Conservation (phyloP, 2,113 vertebrate genomes). For the Phocoena phocoena region DNA sequence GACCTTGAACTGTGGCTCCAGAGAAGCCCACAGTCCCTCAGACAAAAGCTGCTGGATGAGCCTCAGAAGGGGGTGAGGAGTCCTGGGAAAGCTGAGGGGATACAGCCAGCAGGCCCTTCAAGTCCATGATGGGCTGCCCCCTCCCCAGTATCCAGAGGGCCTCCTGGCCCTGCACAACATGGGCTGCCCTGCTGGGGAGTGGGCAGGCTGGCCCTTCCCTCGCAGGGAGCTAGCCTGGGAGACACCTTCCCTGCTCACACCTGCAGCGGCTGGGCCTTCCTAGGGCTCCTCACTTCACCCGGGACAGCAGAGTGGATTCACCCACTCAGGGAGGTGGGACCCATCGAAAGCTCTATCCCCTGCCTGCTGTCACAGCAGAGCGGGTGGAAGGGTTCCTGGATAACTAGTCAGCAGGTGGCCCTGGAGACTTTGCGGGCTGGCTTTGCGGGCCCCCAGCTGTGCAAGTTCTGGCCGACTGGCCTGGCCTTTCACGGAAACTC, state of each 20-base stretch:
- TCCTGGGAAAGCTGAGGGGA: not conserved
- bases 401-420: not conserved
- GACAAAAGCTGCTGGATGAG: not conserved
- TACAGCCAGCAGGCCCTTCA: not conserved
- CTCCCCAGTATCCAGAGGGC: not conserved
- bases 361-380: not conserved
- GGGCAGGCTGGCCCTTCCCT: not conserved
- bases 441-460: not conserved
- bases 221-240: not conserved
- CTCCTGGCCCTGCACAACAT: not conserved
- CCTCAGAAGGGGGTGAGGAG: not conserved
- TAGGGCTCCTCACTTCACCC: not conserved
- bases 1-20: not conserved
- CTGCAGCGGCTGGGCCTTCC: not conserved
- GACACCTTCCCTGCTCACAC: not conserved
- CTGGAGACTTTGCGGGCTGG: not conserved
- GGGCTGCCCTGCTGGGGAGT: not conserved
- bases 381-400: not conserved
- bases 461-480: not conserved
- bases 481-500: accelerated
- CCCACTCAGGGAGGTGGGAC: accelerated
- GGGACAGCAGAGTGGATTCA: not conserved
- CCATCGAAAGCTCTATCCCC: not conserved
- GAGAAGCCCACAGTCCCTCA: not conserved
- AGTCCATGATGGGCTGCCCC: not conserved